Evolutionary conservation across 2,797 vertebrate species (phyloP).

Genomic region (Oreonectes daqikongensis): DNA sequence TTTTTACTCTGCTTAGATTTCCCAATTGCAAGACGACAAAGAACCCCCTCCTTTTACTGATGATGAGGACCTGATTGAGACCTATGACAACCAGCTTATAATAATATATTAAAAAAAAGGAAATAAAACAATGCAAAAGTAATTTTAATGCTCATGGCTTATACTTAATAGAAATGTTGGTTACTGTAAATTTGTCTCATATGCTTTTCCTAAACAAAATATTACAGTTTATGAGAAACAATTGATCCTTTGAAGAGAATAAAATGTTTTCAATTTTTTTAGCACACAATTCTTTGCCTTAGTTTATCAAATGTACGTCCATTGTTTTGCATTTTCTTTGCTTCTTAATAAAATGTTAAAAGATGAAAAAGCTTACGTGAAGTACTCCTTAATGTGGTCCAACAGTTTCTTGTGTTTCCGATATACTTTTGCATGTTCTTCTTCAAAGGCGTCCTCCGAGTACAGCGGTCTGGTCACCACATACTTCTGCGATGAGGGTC

Average conservation of each 20-base stretch:
- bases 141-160: too few species aligned
- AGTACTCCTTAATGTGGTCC: constrained; percentile 81
- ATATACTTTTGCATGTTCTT: constrained; percentile 80
- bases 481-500: constrained; percentile 80
- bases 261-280: too few species aligned
- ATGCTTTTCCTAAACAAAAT: too few species aligned
- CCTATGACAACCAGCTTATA: constrained; percentile 81
- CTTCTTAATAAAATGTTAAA: constrained; percentile 2
- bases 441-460: constrained; percentile 82
- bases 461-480: constrained; percentile 85
- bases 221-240: too few species aligned
- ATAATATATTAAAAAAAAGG: too few species aligned
- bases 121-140: not conserved
- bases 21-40: constrained; percentile 79
- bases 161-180: too few species aligned
- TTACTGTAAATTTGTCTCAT: too few species aligned
- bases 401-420: constrained; percentile 81
- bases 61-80: constrained; percentile 69
- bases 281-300: too few species aligned
- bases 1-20: constrained; percentile 67
- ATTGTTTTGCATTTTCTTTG: not conserved
- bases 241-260: not conserved
- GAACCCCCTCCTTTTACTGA: constrained; percentile 74
- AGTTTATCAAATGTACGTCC: not conserved
- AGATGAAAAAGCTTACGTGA: constrained; percentile 78